phyloP scores from a whole-genome alignment of 1,140 invertebrate genomes.

The Drosophila albomicans region DNA sequence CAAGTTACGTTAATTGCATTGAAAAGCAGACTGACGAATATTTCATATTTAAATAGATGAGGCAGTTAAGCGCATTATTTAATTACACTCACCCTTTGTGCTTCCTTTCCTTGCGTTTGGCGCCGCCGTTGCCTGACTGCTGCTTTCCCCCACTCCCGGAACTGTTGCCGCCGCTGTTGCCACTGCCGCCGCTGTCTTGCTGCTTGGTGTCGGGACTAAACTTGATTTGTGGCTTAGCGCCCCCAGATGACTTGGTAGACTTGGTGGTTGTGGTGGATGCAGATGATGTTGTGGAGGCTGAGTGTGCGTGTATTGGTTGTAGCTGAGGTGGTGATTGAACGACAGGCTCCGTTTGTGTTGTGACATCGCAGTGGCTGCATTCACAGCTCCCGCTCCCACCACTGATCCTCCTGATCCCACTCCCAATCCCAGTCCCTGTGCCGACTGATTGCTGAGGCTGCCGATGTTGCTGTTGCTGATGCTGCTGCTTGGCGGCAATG shows the following conservation, averaged over 20 bases:
- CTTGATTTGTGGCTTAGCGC: conserved; percentile 82
- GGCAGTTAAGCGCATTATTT: no score
- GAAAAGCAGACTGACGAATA: no score
- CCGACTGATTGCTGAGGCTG: conserved; percentile 49
- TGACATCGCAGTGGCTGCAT: conserved; percentile 71
- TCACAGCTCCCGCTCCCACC: background rate
- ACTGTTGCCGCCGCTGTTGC: conserved; percentile 60
- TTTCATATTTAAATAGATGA: no score
- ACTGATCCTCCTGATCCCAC: conserved; percentile 7
- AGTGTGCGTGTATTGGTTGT: conserved; percentile 87
- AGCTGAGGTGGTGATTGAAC: conserved; percentile 89
- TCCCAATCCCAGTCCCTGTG: conserved; percentile 39
- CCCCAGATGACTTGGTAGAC: conserved; percentile 84
- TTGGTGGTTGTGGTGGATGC: conserved; percentile 85
- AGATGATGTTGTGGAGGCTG: conserved; percentile 86
- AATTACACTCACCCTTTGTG: conserved; percentile 74
- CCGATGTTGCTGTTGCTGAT: conserved; percentile 51
- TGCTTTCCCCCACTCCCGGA: conserved; percentile 47
- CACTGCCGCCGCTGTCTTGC: conserved; percentile 68
- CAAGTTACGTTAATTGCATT: no score
- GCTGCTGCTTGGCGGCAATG: conserved; percentile 34
- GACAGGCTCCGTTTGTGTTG: conserved; percentile 88
- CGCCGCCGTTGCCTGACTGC: conserved; percentile 56
- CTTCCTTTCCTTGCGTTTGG: conserved; percentile 84
- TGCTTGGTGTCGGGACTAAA: conserved; percentile 85